Base-by-base conservation (phyloP, 1,140 invertebrate species). In the Vanessa tameamea region DNA sequence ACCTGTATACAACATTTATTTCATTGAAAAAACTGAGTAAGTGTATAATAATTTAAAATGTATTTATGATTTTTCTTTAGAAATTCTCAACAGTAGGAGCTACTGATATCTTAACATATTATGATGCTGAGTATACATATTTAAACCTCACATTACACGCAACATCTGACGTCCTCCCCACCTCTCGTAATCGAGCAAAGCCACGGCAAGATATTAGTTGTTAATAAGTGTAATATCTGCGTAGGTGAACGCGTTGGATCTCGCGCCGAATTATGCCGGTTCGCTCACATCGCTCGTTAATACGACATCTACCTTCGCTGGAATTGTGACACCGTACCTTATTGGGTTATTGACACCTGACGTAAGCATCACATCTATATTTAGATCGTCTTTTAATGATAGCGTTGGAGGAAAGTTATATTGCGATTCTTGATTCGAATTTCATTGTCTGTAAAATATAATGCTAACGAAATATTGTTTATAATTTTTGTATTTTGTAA, bases 231-330 rank as follows among this genome's bases (percentile, higher is more conserved):
- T 43, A 48, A 12, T 57, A 50, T 70, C 81, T 95, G 51, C 93
- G 66, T 59, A 95, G 85, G 95, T 96, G 0, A 97, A 97, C 82
- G 96, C 96, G 20, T 91, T 98, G 76, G 97, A 98, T 87, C 93
- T 98, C 69, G 96, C 96, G 47, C 96, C 96, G 7, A 97, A 97
- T 90, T 96, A 95, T 91, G 96, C 97, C 3, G 96, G 97, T 37
- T 95, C 95, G 0, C 83, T 97, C 43, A 97, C 97, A 94, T 97
- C 97, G 1, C 94, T 98, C 1, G 96, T 96, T 0, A 98, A 98
- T 87, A 96, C 96, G 2, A 95, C 97, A 64, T 97, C 96, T 2
- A 96, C 96, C 0, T 93, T 97, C 12, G 95, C 96, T 50, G 97
- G 97, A 14, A 97, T 97, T 67, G 85, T 97, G 43, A 89, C 89